Evolutionary conservation across 2,113 vertebrate species (phyloP), one percentile per base, ranked within the genome.

Genomic region (Tautogolabrus adspersus): DNA sequence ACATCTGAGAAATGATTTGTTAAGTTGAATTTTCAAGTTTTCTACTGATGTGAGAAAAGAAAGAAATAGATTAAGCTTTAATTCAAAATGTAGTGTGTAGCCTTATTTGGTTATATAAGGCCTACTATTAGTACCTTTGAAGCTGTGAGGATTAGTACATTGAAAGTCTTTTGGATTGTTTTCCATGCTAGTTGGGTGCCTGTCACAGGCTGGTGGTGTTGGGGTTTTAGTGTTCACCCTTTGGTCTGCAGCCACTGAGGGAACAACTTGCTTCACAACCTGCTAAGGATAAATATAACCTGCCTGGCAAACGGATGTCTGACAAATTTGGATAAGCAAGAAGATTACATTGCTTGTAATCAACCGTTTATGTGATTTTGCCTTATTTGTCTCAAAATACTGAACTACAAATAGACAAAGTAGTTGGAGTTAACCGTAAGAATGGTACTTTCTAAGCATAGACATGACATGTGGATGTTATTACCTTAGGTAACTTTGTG

Each of bases 171-270:
- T 67, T 73, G 38, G 66, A 70, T 56, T 40, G 56, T 21, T 72
- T 69, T 70, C 75, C 58, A 59, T 61, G 57, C 40, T 58, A 16
- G 54, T n/a, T 42, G 54, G 34, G 82, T 83, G 81, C 75, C 66
- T 62, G 79, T 55, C 46, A 37, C 75, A 83, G 87, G 55, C 81
- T 89, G 88, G 87, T 74, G 67, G 81, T 77, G 87, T 60, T 62
- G 40, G 81, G 76, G 55, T 66, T 86, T 88, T 79, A 78, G 64
- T 62, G 21, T 60, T 67, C 61, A 72, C 52, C 15, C 42, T 22
- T 72, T 85, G 62, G 46, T 69, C 26, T 51, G 13, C 34, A 5
- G 69, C 44, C 10, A 26, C 3, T 10, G 30, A 81, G 59, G 18
- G 46, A 72, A 75, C 8, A 34, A 58, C 56, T 89, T 83, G 49